These are phyloP conservation scores for Drosophila sp. DNA, from an alignment of 1,140 invertebrate genomes.

Conservation along the genomic window DNA sequence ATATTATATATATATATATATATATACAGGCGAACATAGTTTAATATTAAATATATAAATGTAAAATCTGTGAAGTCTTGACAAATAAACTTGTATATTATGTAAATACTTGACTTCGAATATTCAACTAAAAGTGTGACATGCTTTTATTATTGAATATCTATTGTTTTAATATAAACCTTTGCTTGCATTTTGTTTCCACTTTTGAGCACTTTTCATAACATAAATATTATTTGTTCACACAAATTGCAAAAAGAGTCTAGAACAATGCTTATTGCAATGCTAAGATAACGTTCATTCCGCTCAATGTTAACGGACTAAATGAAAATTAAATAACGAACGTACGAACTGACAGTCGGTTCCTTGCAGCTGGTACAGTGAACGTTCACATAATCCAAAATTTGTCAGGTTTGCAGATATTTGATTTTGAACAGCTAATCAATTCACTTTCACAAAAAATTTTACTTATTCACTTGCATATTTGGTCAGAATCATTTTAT, in stretches of 20 bases:
- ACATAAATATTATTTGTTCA: background rate
- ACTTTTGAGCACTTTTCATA: background rate
- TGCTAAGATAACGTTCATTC: constrained; percentile 25
- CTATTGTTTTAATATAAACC: too few species aligned
- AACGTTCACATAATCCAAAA: too few species aligned
- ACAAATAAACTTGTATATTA: too few species aligned
- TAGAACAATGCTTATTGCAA: background rate
- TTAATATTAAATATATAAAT: background rate
- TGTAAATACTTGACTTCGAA: too few species aligned
- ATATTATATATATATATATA: too few species aligned
- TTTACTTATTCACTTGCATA: too few species aligned
- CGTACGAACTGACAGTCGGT: background rate
- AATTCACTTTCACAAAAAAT: too few species aligned
- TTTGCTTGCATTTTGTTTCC: background rate
- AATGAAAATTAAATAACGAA: constrained; percentile 40
- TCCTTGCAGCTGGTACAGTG: constrained; percentile 32
- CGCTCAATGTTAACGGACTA: constrained; percentile 43
- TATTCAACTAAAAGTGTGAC: too few species aligned
- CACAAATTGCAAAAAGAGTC: background rate
- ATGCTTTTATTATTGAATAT: background rate
- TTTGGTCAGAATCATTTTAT: background rate
- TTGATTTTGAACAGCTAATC: too few species aligned
- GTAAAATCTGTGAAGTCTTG: too few species aligned
- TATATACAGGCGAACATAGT: too few species aligned
- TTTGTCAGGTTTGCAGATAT: too few species aligned